phyloP scores from a whole-genome alignment of 2,888 invertebrate species.

The Nomada fucata region DNA sequence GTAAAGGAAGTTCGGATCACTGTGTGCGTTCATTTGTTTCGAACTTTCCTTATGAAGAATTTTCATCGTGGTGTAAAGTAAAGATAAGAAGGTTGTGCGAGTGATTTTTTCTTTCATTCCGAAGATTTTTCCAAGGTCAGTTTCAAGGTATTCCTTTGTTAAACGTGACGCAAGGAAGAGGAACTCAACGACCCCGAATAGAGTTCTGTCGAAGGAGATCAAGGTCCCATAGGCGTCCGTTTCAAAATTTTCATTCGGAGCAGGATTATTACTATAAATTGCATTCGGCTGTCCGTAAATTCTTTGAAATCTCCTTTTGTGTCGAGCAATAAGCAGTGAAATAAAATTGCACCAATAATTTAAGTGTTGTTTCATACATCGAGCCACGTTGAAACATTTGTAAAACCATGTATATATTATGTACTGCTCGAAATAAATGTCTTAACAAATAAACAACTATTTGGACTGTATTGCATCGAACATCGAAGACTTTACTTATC shows the following conservation, averaged over 20 bases:
- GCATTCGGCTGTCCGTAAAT: too few relatives aligned
- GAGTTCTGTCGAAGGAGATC: not conserved
- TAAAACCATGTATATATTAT: not conserved
- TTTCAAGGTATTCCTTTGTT: not conserved
- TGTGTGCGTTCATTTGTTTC: too few relatives aligned
- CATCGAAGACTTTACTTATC: not conserved
- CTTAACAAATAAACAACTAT: too few relatives aligned
- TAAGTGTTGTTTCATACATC: too few relatives aligned
- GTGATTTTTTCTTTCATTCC: not conserved
- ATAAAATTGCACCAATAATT: too few relatives aligned
- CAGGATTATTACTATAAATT: not conserved
- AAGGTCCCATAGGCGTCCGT: not conserved
- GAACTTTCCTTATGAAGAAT: not conserved
- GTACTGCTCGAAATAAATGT: too few relatives aligned
- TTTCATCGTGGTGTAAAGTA: not conserved
- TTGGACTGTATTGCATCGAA: too few relatives aligned
- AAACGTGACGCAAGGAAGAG: not conserved
- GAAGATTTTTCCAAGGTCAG: not conserved
- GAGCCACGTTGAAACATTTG: not conserved
- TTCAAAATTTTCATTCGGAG: not conserved
- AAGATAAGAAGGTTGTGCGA: too few relatives aligned
- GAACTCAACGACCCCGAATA: conserved; percentile 2
- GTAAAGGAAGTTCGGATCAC: too few relatives aligned
- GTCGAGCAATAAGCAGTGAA: too few relatives aligned
- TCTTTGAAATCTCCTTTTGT: not conserved